Base-by-base conservation (phyloP, 2,797 vertebrate genomes). In the Pogonophryne albipinna region DNA sequence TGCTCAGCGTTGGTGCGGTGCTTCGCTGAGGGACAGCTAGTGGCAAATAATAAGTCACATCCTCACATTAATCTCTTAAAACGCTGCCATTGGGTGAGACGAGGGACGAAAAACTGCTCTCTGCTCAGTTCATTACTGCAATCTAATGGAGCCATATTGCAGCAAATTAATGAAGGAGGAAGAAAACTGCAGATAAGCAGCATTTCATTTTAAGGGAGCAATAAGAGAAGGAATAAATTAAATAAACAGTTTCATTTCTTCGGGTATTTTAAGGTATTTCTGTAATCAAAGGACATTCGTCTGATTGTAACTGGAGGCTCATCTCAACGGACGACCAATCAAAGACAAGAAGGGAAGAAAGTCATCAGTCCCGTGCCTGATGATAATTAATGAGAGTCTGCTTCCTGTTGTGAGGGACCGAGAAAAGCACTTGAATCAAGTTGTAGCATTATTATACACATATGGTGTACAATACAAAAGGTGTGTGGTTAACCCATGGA, bases 51-150 rank as follows among this genome's bases (percentile, higher is more conserved):
- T 87, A 88, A 87, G 50, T 75, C 55, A 76, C 44, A 71, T 83
- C 66, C 66, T 61, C 70, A 69, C 80, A 67, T 86, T 85, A 75
- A 77, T 52, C 72, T 88, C 71, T 76, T 63, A 60, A 67, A 58
- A 59, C 72, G 80, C 67, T 65, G 82, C 51, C 31, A 15, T 59
- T 20, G 47, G 51, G 64, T 56, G 64, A 74, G 76, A 78, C 71
- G 13, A 51, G 69, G 74, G 69, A 74, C 62, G 75, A 20, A 53
- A 38, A 17, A 70, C 16, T 52, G 60, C 57, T 69, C 64, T 73
- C 81, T 87, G 74, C 38, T 69, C 79, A 57, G 60, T 85, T 87
- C 85, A 88, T 86, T 89, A 89, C 76, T 57, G 60, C 70, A 27
- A 70, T 79, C 68, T 74, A 86, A 90, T 85, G 82, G 85, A 77